Evolutionary conservation across 2,888 invertebrate genomes (phyloP).

Genomic region (Schizotus pectinicornis): DNA sequence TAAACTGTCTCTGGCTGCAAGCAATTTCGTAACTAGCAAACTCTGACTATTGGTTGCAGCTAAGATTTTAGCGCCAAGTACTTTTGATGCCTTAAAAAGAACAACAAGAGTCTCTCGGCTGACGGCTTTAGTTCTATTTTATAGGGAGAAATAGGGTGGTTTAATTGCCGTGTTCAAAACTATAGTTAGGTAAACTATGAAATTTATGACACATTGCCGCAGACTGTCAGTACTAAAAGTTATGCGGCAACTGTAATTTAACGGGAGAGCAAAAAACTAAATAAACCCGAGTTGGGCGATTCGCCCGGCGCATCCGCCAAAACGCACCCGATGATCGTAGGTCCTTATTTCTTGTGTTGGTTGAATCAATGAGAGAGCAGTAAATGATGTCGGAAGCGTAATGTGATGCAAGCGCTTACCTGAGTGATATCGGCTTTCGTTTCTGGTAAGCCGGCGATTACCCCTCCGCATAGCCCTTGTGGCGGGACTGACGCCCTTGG

Average conservation of each 20-base stretch:
- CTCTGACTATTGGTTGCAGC: no score
- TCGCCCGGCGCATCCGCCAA: slow-evolving; percentile 23
- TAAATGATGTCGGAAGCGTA: slow-evolving; percentile 10
- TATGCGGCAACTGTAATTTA: not conserved
- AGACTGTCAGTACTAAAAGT: not conserved
- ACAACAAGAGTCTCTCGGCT: no score
- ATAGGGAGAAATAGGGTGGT: no score
- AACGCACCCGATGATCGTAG: slow-evolving; percentile 1
- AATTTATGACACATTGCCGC: not conserved
- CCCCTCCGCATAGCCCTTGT: slow-evolving; percentile 65
- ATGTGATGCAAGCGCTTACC: slow-evolving; percentile 67
- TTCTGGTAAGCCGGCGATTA: slow-evolving; percentile 88
- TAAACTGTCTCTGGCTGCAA: not conserved
- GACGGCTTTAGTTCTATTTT: no score
- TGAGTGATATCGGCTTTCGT: slow-evolving; percentile 95
- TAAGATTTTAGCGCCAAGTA: no score
- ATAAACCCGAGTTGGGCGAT: not conserved
- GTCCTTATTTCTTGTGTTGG: no score
- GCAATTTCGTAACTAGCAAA: not conserved
- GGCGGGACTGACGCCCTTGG: slow-evolving; percentile 57
- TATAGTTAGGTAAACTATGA: no score
- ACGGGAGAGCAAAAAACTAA: no score
- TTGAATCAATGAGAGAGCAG: slow-evolving; percentile 9
- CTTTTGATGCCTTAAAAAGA: no score
- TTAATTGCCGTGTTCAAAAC: no score